Evolutionary conservation across 2,888 invertebrate species (phyloP).

Genomic region (Cephus pygmeus): DNA sequence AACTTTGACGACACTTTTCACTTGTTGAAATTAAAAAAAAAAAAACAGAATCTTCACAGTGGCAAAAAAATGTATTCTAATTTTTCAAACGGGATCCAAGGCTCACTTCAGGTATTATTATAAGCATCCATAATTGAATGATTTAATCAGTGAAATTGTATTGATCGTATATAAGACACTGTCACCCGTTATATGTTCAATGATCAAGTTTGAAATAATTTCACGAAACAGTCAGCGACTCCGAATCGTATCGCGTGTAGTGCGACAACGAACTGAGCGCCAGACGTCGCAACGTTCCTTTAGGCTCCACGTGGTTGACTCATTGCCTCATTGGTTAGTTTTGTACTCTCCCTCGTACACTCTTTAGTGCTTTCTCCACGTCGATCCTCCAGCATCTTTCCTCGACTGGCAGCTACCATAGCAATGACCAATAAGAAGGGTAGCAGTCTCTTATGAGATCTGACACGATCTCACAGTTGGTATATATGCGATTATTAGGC

Average conservation of each 20-base stretch:
- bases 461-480: neutral
- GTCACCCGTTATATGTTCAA: neutral
- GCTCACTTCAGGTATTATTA: neutral
- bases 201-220: neutral
- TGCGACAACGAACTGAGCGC: neutral
- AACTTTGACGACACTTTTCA: neutral
- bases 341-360: neutral
- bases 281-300: neutral
- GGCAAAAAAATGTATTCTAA: neutral
- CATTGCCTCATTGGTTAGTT: neutral
- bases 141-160: neutral
- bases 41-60: neutral
- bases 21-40: neutral
- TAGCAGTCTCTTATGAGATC: neutral
- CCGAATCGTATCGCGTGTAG: neutral
- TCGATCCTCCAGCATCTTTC: neutral
- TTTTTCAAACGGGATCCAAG: neutral
- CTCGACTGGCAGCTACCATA: neutral
- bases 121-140: neutral
- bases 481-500: neutral
- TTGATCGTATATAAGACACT: neutral
- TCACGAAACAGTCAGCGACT: neutral
- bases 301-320: neutral
- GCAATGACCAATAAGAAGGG: neutral
- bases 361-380: neutral